phyloP scores from a whole-genome alignment of 2,113 vertebrate genomes.

The Mesembrinibis cayennensis region DNA sequence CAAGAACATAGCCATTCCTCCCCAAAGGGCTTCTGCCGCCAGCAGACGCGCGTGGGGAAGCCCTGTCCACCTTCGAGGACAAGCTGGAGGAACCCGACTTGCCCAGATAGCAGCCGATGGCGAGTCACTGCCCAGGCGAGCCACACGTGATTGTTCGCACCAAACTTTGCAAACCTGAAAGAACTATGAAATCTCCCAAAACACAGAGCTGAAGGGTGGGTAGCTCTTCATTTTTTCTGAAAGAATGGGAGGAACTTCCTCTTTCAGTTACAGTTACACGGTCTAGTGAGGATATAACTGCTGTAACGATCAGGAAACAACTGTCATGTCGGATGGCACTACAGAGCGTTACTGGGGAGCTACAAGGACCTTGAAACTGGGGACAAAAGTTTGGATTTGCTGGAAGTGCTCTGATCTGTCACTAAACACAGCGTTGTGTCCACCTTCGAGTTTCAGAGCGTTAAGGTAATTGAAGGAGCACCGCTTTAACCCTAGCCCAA shows the following conservation, averaged over 20 bases:
- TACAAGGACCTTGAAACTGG: background rate
- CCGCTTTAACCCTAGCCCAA: background rate
- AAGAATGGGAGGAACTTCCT: slow-evolving; percentile 10
- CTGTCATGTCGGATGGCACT: background rate
- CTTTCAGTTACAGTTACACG: background rate
- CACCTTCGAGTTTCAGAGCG: background rate
- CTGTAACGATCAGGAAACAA: background rate
- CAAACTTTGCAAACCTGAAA: background rate
- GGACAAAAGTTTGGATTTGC: background rate
- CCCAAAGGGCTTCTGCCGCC: background rate
- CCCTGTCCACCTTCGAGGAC: rapidly evolving
- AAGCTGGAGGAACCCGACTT: background rate
- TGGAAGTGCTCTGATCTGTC: background rate
- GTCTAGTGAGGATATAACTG: background rate
- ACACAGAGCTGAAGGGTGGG: background rate
- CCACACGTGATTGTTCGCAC: rapidly evolving
- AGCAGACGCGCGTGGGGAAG: rapidly evolving
- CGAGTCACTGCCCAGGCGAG: background rate
- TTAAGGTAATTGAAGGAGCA: background rate
- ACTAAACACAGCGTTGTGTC: background rate
- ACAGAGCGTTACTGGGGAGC: background rate
- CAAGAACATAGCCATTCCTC: background rate
- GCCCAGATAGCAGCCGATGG: rapidly evolving
- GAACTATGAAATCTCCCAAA: background rate
- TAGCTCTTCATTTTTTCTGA: background rate